A percentile compares a stretch with the other conserved stretches of the same genome.
Conservation (phyloP, 2,113 vertebrate species). For the Corythornis madagascariensis region DNA sequence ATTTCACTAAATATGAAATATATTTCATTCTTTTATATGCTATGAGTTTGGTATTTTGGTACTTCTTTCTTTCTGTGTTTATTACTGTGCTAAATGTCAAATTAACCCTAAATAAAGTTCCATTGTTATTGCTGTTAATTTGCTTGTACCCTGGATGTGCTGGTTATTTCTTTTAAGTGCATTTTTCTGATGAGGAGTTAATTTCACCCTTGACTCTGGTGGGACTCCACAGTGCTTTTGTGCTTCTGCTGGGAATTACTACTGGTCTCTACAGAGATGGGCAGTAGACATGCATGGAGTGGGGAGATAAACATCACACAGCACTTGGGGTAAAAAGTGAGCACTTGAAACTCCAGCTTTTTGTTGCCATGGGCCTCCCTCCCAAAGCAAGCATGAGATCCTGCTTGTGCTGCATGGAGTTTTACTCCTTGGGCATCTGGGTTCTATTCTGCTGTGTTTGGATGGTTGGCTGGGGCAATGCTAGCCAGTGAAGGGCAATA, state of each 20-base stretch:
- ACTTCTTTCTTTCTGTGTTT: slow-evolving; percentile 68
- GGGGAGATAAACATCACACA: neutral
- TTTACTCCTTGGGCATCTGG: neutral
- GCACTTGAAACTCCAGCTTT: neutral
- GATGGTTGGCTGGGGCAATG: neutral
- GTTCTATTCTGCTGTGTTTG: neutral
- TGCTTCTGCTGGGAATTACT: neutral
- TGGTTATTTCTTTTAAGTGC: neutral
- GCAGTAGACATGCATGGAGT: rapidly evolving
- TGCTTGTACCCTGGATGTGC: neutral
- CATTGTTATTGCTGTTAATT: slow-evolving; percentile 10
- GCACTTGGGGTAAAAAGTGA: neutral
- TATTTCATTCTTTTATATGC: slow-evolving; percentile 58
- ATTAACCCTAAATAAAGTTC: slow-evolving; percentile 72
- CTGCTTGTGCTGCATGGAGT: neutral
- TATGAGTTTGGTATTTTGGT: slow-evolving; percentile 65
- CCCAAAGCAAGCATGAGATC: neutral
- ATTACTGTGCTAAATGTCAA: slow-evolving; percentile 67
- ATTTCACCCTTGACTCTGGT: neutral
- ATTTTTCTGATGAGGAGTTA: neutral
- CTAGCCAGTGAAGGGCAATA: neutral
- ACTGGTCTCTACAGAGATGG: rapidly evolving
- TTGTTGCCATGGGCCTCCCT: neutral
- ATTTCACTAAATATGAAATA: slow-evolving; percentile 42
- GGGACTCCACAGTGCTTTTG: neutral